Evolutionary conservation across 2,113 vertebrate species (phyloP).

Genomic region (Syngnathus scovelli): DNA sequence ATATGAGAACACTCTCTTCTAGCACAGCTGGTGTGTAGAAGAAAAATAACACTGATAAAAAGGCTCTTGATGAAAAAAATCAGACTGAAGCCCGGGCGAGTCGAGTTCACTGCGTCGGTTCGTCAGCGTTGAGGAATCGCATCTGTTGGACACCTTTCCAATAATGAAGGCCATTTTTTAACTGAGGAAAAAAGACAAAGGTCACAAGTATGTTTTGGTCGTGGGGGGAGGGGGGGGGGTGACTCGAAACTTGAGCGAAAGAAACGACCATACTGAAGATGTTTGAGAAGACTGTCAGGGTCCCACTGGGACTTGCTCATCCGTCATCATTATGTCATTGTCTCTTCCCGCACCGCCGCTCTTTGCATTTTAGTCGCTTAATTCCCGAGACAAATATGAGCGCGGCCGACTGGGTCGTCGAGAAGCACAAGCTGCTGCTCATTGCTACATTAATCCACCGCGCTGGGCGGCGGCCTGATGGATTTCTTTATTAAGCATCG

Average conservation of each 20-base stretch:
- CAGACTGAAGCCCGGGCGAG: constrained; percentile 23
- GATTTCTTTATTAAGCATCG: constrained; percentile 12
- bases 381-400: constrained; percentile 7
- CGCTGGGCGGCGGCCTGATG: constrained; percentile 1
- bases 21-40: neutral
- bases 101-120: constrained; percentile 41
- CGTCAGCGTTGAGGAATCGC: constrained; percentile 58
- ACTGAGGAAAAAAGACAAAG: neutral
- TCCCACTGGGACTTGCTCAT: neutral
- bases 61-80: constrained; percentile 48
- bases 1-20: neutral
- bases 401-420: neutral
- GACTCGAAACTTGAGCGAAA: neutral
- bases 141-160: constrained; percentile 54
- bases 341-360: neutral
- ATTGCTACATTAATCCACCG: neutral
- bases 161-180: constrained; percentile 48
- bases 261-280: neutral
- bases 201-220: neutral
- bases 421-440: neutral
- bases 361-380: constrained; percentile 9
- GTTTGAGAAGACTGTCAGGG: neutral
- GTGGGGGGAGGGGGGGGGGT: neutral
- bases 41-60: constrained; percentile 18
- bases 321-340: neutral